These are phyloP conservation scores for Corvus hawaiiensis DNA, from an alignment of 2,113 vertebrate species.

Conservation along the genomic window DNA sequence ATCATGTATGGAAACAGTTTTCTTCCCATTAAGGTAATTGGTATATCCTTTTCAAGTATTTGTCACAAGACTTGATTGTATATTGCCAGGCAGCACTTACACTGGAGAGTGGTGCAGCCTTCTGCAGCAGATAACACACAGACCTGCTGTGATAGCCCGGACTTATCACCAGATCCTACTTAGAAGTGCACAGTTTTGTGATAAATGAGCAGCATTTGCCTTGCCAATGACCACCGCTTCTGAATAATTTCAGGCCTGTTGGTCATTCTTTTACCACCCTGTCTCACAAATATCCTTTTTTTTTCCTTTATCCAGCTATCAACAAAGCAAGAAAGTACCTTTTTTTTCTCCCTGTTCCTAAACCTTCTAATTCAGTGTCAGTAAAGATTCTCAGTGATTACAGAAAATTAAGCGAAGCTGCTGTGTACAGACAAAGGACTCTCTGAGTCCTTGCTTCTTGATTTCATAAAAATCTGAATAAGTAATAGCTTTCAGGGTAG, in stretches of 20 bases:
- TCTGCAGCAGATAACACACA: background rate
- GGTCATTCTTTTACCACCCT: background rate
- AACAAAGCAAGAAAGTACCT: background rate
- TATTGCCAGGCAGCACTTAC: background rate
- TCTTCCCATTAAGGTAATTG: slow-evolving; percentile 8
- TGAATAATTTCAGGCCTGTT: background rate
- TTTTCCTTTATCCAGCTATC: background rate
- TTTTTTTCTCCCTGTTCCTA: background rate
- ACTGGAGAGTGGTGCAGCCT: background rate
- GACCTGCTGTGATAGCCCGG: background rate
- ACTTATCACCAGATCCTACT: background rate
- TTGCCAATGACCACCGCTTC: background rate
- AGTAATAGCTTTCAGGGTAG: background rate
- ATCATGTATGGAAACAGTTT: background rate
- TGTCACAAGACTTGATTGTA: background rate
- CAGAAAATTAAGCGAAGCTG: background rate
- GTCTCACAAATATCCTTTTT: background rate
- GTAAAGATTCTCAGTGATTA: background rate
- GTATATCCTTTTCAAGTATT: background rate
- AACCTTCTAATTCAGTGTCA: background rate
- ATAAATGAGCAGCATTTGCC: background rate
- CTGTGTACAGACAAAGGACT: background rate
- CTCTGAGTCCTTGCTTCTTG: background rate
- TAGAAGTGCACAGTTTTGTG: background rate
- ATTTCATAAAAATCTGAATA: background rate